A percentile compares a stretch with the other conserved stretches of the same genome.
phyloP scores from a whole-genome alignment of 2,888 invertebrate species.

The Coelopa pilipes region DNA sequence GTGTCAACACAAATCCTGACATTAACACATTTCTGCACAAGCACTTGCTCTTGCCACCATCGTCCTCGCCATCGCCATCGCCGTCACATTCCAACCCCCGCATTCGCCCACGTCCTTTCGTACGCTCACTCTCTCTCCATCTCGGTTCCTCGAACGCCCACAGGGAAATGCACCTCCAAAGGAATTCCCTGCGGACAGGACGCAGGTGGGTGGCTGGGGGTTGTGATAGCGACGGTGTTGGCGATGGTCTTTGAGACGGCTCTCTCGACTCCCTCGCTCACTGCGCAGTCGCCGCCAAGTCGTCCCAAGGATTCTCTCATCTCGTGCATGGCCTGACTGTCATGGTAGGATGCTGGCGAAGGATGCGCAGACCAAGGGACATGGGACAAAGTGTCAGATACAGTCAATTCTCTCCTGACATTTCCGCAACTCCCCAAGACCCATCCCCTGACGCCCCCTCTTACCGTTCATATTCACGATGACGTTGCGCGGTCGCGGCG shows the following conservation, averaged over 20 bases:
- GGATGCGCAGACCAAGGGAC: no score
- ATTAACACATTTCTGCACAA: slow-evolving; percentile 50
- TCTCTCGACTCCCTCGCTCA: no score
- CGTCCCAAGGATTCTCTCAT: no score
- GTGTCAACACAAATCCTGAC: slow-evolving; percentile 57
- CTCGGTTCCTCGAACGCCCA: not conserved
- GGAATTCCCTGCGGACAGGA: slow-evolving; percentile 1
- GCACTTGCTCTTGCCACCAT: not conserved
- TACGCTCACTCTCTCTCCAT: not conserved
- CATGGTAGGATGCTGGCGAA: not conserved
- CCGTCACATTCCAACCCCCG: not conserved
- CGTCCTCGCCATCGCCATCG: not conserved
- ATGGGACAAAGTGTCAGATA: no score
- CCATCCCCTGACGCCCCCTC: slow-evolving; percentile 12
- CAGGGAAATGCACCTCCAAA: slow-evolving; percentile 10
- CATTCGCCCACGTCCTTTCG: no score
- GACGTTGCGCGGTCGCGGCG: slow-evolving; percentile 56
- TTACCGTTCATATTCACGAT: slow-evolving; percentile 54
- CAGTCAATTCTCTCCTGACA: no score
- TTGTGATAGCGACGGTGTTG: no score
- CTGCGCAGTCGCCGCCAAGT: no score
- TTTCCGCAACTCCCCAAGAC: no score
- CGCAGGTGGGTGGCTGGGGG: not conserved
- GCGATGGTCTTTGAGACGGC: no score
- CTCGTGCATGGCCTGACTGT: not conserved